Evolutionary conservation across 2,113 vertebrate genomes (phyloP), one percentile per base, ranked within the genome.

Genomic region (Poeciliopsis retropinna): DNA sequence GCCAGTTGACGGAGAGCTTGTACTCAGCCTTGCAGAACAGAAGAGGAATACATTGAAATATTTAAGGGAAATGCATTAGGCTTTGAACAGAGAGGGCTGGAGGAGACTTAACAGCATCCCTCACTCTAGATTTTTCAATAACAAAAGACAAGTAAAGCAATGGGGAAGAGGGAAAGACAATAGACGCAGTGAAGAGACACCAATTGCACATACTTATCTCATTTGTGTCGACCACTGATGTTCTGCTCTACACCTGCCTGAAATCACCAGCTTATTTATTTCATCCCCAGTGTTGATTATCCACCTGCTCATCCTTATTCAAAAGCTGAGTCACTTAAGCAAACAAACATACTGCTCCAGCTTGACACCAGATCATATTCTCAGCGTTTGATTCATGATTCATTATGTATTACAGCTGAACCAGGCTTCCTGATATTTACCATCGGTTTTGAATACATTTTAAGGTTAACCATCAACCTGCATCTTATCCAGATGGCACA

Each of bases 51-150:
- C 79, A 72, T 85, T 94, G 83, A 94, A 94, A 94, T 94, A 94
- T 94, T 94, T 89, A 94, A 85, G 79, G 76, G 81, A 84, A 93
- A 89, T 83, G 87, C 94, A 93, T 94, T 94, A 93, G 31, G 87
- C 86, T 86, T 82, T 83, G 83, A 86, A 78, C 37, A 29, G 80
- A 75, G 68, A 79, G 68, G 64, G 63, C 30, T 82, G 68, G 81
- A 83, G 71, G 75, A 70, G 63, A 72, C 41, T 85, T 72, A 76
- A 80, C 81, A 47, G 68, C 70, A 57, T 70, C 61, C 65, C 44
- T 80, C 29, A 67, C 78, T 80, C 15, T 70, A 68, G 78, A 76
- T 73, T 76, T 86, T 61, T 75, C 69, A 75, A 82, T 60, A 62
- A 78, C 73, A 64, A 64, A 30, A 78, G 72, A 75, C 27, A 28